These are phyloP conservation scores for Atherinosoma microstoma DNA, from an alignment of 2,797 vertebrate species.

Conservation along the genomic window DNA sequence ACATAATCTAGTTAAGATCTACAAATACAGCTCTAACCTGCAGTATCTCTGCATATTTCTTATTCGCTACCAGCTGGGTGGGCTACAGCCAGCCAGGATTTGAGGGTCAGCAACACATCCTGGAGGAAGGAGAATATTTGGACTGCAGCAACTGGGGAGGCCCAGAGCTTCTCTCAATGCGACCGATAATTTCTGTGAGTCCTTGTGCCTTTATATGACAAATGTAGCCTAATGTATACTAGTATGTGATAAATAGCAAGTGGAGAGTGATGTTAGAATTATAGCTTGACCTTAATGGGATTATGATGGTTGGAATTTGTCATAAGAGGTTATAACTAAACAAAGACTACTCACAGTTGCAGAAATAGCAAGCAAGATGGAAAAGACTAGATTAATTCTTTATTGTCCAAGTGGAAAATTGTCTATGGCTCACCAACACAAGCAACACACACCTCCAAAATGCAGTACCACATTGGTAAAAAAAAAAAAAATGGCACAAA, in stretches of 20 bases:
- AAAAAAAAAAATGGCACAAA: too few relatives aligned
- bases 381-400: too few relatives aligned
- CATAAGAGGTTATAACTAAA: too few relatives aligned
- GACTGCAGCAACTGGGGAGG: constrained; percentile 91
- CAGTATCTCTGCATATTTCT: background rate
- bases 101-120: constrained; percentile 90
- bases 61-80: constrained; percentile 87
- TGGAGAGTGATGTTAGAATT: background rate
- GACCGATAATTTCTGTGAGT: constrained; percentile 90
- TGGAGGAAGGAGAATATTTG: constrained; percentile 93
- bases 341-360: too few relatives aligned
- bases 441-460: too few relatives aligned
- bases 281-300: background rate
- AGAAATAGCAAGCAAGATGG: too few relatives aligned
- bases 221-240: background rate
- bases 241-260: background rate
- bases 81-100: constrained; percentile 90
- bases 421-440: too few relatives aligned
- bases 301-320: constrained; percentile 3
- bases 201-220: background rate
- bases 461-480: too few relatives aligned
- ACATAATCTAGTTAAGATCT: background rate
- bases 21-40: constrained; percentile 9
- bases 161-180: constrained; percentile 85
- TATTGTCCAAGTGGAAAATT: too few relatives aligned